Evolutionary conservation across 2,113 vertebrate genomes (phyloP).

Genomic region (Anguilla japonica): DNA sequence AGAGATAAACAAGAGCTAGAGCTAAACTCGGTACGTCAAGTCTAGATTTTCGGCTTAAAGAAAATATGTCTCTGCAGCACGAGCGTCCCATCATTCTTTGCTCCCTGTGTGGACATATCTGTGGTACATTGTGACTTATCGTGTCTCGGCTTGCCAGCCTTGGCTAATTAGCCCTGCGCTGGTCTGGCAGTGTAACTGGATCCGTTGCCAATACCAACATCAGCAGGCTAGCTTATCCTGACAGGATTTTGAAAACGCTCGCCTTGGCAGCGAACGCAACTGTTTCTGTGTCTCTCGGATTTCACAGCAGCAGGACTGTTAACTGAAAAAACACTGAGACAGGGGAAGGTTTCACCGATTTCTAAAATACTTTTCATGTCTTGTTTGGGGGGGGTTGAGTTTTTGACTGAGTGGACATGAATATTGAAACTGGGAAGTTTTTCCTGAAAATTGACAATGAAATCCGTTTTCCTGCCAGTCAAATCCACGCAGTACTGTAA

Average conservation of each 20-base stretch:
- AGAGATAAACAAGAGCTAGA: neutral
- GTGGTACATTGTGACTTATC: neutral
- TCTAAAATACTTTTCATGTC: neutral
- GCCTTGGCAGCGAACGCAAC: neutral
- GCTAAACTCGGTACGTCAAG: neutral
- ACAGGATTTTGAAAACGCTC: neutral
- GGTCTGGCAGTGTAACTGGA: neutral
- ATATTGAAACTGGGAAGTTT: neutral
- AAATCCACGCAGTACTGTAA: neutral
- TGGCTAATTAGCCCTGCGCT: neutral
- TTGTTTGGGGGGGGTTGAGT: neutral
- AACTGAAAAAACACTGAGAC: neutral
- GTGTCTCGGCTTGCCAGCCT: neutral
- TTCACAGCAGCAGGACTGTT: neutral
- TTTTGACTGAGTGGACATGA: neutral
- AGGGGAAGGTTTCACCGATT: neutral
- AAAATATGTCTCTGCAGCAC: neutral
- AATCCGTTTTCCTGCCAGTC: too few species aligned
- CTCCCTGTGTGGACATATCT: neutral
- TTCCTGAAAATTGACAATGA: neutral
- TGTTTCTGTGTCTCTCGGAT: neutral
- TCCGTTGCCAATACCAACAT: neutral
- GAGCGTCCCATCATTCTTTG: neutral
- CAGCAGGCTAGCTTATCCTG: neutral
- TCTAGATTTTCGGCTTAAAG: neutral